Conservation (phyloP, 37 sponge, comb jelly and placozoan species). For the Ianthella basta region DNA sequence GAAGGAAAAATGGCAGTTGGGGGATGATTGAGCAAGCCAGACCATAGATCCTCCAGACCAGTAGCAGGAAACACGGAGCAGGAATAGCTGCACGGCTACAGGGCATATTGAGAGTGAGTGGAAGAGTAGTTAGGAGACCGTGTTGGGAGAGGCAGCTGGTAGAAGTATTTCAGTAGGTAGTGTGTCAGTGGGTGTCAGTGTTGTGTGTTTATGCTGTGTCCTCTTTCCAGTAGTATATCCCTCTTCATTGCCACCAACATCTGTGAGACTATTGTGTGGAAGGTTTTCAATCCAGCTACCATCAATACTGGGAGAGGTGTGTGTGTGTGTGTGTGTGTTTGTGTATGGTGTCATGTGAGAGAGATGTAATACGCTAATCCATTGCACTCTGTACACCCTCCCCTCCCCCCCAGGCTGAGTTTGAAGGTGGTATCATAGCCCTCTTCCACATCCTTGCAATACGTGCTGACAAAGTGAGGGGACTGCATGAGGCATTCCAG, state of each 20-base stretch:
- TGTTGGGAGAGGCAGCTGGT: not conserved
- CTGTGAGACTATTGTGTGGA: constrained; percentile 99
- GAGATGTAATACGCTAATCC: too few species aligned
- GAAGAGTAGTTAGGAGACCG: not conserved
- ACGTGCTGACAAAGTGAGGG: constrained; percentile 88
- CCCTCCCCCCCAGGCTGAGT: constrained; percentile 81
- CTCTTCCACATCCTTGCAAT: constrained; percentile 97
- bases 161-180: not conserved
- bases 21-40: too few species aligned
- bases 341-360: not conserved
- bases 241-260: constrained; percentile 98
- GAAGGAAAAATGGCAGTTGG: too few species aligned
- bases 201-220: constrained; percentile 1
- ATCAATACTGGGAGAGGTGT: constrained; percentile 86
- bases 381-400: not conserved
- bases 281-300: constrained; percentile 92
- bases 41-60: too few species aligned
- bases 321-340: not conserved
- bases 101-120: constrained; percentile 83
- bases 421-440: constrained; percentile 98
- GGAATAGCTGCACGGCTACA: constrained; percentile 91
- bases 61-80: too few species aligned
- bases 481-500: constrained; percentile 90
- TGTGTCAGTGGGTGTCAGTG: constrained; percentile 36
- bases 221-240: constrained; percentile 54